These are phyloP conservation scores for Drymonia ruficornis DNA, from an alignment of 2,888 invertebrate genomes.

Conservation along the genomic window DNA sequence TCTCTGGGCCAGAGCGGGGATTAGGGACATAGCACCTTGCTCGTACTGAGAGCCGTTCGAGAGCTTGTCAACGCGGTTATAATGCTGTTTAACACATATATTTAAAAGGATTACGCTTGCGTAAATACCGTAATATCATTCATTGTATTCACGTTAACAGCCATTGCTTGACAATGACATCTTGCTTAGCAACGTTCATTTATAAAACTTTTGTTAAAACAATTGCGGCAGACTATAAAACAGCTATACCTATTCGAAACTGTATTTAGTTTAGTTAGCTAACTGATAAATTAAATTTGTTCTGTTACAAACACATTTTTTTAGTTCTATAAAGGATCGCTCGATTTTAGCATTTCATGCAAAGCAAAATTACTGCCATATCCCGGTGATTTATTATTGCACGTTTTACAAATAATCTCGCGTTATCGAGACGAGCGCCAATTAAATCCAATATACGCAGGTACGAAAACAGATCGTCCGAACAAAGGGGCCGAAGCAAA, in stretches of 20 bases:
- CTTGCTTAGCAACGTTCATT: not conserved
- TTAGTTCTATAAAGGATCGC: too few species aligned
- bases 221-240: too few species aligned
- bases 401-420: slow-evolving; percentile 24
- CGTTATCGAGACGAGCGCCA: slow-evolving; percentile 31
- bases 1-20: slow-evolving; percentile 56
- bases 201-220: too few species aligned
- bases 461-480: slow-evolving; percentile 27
- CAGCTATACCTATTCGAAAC: too few species aligned
- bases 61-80: slow-evolving; percentile 75
- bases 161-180: not conserved
- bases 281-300: too few species aligned
- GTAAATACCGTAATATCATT: slow-evolving; percentile 36
- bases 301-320: too few species aligned
- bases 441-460: slow-evolving; percentile 31
- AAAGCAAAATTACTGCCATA: not conserved
- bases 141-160: too few species aligned
- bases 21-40: slow-evolving; percentile 72
- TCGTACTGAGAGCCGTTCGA: slow-evolving; percentile 61
- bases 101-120: slow-evolving; percentile 67
- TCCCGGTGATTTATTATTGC: slow-evolving; percentile 22
- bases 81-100: slow-evolving; percentile 60
- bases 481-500: slow-evolving; percentile 58
- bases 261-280: too few species aligned
- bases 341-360: not conserved